These are phyloP conservation scores for Hyperoplus lanceolatus DNA, from an alignment of 2,797 vertebrate species.

Conservation along the genomic window DNA sequence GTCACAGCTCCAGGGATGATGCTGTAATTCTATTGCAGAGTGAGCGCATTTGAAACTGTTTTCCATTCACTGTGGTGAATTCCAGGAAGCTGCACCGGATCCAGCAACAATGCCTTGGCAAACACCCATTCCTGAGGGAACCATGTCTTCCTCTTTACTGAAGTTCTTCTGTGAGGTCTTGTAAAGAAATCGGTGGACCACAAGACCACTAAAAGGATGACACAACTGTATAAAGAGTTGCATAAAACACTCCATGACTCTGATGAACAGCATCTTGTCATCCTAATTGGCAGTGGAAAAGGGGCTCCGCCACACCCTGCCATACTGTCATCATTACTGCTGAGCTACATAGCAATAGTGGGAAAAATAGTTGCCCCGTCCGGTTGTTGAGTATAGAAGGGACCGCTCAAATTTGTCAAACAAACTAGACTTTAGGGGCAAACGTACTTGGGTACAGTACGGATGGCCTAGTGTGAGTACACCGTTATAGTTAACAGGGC, in stretches of 20 bases:
- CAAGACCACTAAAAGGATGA: constrained; percentile 13
- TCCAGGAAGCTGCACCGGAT: constrained; percentile 9
- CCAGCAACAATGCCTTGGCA: neutral
- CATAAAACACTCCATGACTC: neutral
- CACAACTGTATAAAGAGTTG: neutral
- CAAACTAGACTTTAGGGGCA: neutral
- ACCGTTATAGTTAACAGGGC: neutral
- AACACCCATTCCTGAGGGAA: neutral
- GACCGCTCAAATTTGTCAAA: no score
- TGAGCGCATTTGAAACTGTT: constrained; percentile 23
- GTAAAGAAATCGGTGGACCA: neutral
- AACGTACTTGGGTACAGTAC: no score
- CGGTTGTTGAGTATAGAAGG: neutral
- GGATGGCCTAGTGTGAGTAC: no score
- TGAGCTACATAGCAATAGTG: neutral
- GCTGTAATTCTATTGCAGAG: constrained; percentile 8
- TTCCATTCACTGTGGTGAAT: constrained; percentile 7
- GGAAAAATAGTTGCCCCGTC: neutral
- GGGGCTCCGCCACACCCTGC: constrained; percentile 1
- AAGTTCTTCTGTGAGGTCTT: neutral
- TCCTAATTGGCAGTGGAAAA: constrained; percentile 3
- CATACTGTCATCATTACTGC: constrained; percentile 1
- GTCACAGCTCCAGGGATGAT: constrained; percentile 33
- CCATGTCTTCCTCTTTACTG: neutral
- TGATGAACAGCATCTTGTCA: neutral